A percentile compares a stretch with the other conserved stretches of the same genome.
Conservation (phyloP, 2,113 vertebrate genomes). For the Corythornis madagascariensis region DNA sequence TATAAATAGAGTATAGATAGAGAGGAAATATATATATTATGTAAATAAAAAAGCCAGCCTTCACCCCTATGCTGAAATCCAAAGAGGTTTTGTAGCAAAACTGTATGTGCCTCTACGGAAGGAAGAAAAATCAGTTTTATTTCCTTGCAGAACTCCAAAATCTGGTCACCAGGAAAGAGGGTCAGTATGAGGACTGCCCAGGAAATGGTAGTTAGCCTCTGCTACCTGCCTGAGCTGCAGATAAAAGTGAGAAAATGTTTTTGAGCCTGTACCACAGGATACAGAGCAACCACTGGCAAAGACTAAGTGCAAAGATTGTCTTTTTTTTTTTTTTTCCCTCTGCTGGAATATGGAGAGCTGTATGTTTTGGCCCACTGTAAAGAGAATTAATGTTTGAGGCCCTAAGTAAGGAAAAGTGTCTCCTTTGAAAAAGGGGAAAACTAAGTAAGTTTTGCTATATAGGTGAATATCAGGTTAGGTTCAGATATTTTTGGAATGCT, state of each 20-base stretch:
- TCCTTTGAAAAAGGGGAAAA: neutral
- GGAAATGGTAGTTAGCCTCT: neutral
- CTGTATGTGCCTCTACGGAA: neutral
- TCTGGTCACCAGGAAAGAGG: neutral
- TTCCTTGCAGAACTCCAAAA: neutral
- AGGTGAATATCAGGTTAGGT: neutral
- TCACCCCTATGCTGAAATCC: neutral
- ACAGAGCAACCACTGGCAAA: slow-evolving; percentile 7
- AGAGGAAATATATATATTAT: neutral
- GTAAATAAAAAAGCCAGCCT: neutral
- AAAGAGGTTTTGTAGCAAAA: neutral
- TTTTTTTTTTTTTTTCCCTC: neutral
- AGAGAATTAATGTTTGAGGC: neutral
- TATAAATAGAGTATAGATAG: neutral
- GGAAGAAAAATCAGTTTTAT: neutral
- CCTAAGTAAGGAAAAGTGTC: neutral
- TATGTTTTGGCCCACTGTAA: slow-evolving; percentile 30
- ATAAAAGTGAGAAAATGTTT: neutral
- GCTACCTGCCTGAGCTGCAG: neutral
- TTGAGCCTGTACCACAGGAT: neutral
- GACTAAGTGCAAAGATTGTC: neutral
- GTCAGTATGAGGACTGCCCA: neutral
- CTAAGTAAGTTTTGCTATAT: neutral
- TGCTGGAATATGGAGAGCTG: neutral
- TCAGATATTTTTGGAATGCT: neutral